phyloP scores from a whole-genome alignment of 2,797 vertebrate species.

The Hippoglossus hippoglossus region DNA sequence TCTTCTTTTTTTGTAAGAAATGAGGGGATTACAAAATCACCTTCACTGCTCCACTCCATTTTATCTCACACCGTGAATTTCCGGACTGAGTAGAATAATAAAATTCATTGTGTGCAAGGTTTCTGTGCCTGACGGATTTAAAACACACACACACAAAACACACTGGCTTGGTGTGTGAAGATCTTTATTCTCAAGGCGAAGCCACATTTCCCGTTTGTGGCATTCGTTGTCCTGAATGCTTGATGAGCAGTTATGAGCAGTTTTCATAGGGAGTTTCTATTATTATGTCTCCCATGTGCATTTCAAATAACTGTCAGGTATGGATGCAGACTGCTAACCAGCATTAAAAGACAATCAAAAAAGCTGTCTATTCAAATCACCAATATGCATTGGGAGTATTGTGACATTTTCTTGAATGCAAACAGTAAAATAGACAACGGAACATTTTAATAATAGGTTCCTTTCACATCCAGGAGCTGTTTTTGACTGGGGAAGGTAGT shows the following conservation, averaged over 20 bases:
- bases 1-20: too few species aligned
- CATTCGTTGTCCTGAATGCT: constrained; percentile 4
- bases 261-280: background rate
- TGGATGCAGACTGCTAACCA: background rate
- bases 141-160: too few species aligned
- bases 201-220: background rate
- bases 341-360: background rate
- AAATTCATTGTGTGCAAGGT: too few species aligned
- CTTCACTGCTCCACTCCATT: too few species aligned
- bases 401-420: constrained; percentile 36
- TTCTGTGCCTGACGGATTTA: too few species aligned
- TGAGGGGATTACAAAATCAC: too few species aligned
- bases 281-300: background rate
- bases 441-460: constrained; percentile 24
- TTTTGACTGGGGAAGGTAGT: constrained; percentile 3
- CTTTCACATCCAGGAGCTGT: constrained; percentile 19
- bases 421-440: constrained; percentile 11
- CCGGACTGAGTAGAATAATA: too few species aligned
- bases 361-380: constrained; percentile 18
- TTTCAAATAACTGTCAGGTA: background rate
- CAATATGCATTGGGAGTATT: constrained; percentile 31
- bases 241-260: too few species aligned
- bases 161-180: too few species aligned
- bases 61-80: too few species aligned
- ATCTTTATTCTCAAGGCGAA: too few species aligned